Evolutionary conservation across 2,113 vertebrate species (phyloP).

Genomic region (Thymallus thymallus): DNA sequence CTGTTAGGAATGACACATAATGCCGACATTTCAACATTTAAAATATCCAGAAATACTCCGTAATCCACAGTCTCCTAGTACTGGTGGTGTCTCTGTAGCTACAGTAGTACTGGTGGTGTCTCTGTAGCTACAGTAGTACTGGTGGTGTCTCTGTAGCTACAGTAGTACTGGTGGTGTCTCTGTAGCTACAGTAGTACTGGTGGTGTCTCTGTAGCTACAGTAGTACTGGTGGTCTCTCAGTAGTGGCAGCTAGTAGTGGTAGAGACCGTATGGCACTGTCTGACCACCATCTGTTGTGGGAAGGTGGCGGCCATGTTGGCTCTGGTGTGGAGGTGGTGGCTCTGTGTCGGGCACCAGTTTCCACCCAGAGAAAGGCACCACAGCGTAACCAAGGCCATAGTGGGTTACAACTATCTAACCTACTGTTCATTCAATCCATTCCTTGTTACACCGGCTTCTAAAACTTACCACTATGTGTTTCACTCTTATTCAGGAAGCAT

Average conservation of each 20-base stretch:
- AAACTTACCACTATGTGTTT: neutral
- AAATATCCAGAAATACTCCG: no score
- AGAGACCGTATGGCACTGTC: conserved; percentile 25
- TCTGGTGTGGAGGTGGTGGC: conserved; percentile 21
- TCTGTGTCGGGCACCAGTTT: conserved; percentile 23
- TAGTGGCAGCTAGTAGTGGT: neutral
- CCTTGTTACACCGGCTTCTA: neutral
- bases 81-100: no score
- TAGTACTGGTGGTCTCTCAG: neutral
- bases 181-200: no score
- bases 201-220: no score
- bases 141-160: no score
- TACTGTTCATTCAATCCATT: conserved; percentile 17
- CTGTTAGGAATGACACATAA: no score
- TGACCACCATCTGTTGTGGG: conserved; percentile 41
- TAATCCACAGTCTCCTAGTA: no score
- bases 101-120: no score
- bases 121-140: no score
- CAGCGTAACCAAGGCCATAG: neutral
- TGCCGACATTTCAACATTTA: no score
- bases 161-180: no score
- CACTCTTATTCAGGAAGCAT: no score
- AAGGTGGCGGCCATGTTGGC: conserved; percentile 22
- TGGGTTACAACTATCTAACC: neutral
- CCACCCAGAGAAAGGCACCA: conserved; percentile 6